Evolutionary conservation across 2,113 vertebrate genomes (phyloP), one percentile per base, ranked within the genome.

Genomic region (Centropristis striata): DNA sequence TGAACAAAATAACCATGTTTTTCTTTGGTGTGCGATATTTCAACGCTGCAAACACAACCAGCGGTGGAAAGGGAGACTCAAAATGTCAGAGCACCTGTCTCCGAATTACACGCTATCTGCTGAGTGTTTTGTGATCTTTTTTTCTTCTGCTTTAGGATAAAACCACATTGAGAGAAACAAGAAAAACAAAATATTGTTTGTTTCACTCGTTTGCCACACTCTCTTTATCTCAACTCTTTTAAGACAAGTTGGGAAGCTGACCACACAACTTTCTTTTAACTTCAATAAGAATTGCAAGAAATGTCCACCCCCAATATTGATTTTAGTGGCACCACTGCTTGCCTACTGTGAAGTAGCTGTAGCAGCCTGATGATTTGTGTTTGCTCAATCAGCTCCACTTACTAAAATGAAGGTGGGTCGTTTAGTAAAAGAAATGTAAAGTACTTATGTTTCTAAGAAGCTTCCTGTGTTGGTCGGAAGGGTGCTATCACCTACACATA

Each of bases 321-420:
- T 1, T 14, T 23, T 36, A 63, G 61, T 49, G 53, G 37, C 47
- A 63, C 21, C 32, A 11, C 53, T 12, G 44, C 21, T 78, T 54
- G 57, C 39, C 70, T 59, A 37, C 47, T 64, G 69, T 23, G 14
- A 66, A 78, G 75, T 25, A 8, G 71, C 59, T 50, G 25, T 1
- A 64, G 55, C 50, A 53, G 49, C 71, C 71, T 65, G 50, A 61
- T 54, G 57, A 47, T 46, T 18, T 49, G 16, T 75, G 63, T 83
- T 83, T 50, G 37, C 12, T 42, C 75, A 44, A 51, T 75, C 60
- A 68, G 8, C 75, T 41, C 42, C 25, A 8, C 20, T 75, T 63
- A 54, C 49, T 67, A 67, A 57, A 15, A 12, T 74, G 39, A 47
- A 13, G 7, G 47, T 25, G 13, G 18, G 57, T 16, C 2, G 32